These are phyloP conservation scores for Paratilapia polleni DNA, from an alignment of 2,113 vertebrate genomes.

Conservation along the genomic window DNA sequence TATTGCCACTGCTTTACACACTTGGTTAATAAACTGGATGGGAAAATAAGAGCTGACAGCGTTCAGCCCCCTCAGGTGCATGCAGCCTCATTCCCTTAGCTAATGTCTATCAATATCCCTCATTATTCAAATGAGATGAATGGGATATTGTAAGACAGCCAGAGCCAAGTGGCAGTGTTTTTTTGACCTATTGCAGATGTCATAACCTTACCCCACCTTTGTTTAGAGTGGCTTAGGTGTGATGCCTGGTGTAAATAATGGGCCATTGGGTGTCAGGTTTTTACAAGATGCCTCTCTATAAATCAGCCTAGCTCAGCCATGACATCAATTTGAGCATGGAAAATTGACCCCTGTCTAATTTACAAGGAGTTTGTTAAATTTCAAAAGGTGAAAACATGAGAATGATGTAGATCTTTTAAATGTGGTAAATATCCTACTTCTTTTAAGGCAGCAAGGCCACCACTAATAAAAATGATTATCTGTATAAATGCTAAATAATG, in stretches of 20 bases:
- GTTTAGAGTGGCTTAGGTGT: constrained; percentile 33
- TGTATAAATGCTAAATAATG: background rate
- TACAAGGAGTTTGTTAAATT: constrained; percentile 67
- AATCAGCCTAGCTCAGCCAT: constrained; percentile 75
- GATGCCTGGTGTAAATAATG: constrained; percentile 68
- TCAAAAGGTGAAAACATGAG: constrained; percentile 4
- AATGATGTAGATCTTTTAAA: constrained; percentile 20
- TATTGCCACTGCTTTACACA: constrained; percentile 67
- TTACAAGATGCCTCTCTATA: constrained; percentile 79
- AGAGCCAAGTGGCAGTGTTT: constrained; percentile 76
- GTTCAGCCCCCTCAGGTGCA: constrained; percentile 55
- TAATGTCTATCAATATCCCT: constrained; percentile 79
- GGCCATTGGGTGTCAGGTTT: constrained; percentile 69
- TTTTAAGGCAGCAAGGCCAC: constrained; percentile 2
- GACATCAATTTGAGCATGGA: constrained; percentile 80
- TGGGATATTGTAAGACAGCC: constrained; percentile 76
- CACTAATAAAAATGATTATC: background rate
- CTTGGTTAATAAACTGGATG: constrained; percentile 65
- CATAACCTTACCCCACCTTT: constrained; percentile 79
- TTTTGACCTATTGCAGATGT: constrained; percentile 87
- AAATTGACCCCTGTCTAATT: constrained; percentile 79
- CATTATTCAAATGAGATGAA: constrained; percentile 91
- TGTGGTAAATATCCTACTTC: background rate
- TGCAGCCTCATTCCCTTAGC: constrained; percentile 64
- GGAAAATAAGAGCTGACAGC: constrained; percentile 73